Percentiles rank a stretch among this genome's conserved stretches.
Evolutionary conservation across 1,140 invertebrate species (phyloP).

Genomic region (Drosophila murphyi): DNA sequence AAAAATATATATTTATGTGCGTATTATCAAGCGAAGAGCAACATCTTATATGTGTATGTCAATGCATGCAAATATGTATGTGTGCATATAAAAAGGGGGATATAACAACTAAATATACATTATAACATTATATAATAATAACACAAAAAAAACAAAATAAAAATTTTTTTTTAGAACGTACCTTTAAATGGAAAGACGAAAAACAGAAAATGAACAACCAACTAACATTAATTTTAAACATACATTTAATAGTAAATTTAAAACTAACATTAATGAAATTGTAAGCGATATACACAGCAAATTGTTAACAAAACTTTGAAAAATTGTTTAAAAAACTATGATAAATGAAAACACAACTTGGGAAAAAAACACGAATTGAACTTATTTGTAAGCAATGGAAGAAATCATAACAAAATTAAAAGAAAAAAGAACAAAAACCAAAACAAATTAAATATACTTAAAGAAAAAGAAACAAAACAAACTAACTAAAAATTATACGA

Average conservation of each 20-base stretch:
- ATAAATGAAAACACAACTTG: conserved; percentile 12
- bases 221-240: conserved; percentile 78
- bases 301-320: conserved; percentile 68
- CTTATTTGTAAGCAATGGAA: conserved; percentile 63
- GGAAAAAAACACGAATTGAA: conserved; percentile 64
- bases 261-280: conserved; percentile 60
- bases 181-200: conserved; percentile 54
- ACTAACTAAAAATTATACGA: conserved; percentile 71
- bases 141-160: not conserved
- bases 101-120: conserved; percentile 44
- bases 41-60: conserved; percentile 24
- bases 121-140: conserved; percentile 35
- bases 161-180: conserved; percentile 75
- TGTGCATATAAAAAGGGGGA: conserved; percentile 14
- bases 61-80: conserved; percentile 20
- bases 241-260: conserved; percentile 75
- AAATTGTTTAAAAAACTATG: conserved; percentile 53
- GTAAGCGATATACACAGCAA: conserved; percentile 58
- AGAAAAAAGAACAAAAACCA: conserved; percentile 26
- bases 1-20: conserved; percentile 23
- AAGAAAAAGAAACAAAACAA: conserved; percentile 16
- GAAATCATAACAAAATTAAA: conserved; percentile 33
- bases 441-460: conserved; percentile 39
- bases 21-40: conserved; percentile 23
- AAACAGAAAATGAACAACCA: conserved; percentile 20